Percentiles rank a stretch among this genome's conserved stretches.
These are phyloP conservation scores for Lysiphlebus fabarum DNA, from an alignment of 1,140 invertebrate species.

Conservation along the genomic window DNA sequence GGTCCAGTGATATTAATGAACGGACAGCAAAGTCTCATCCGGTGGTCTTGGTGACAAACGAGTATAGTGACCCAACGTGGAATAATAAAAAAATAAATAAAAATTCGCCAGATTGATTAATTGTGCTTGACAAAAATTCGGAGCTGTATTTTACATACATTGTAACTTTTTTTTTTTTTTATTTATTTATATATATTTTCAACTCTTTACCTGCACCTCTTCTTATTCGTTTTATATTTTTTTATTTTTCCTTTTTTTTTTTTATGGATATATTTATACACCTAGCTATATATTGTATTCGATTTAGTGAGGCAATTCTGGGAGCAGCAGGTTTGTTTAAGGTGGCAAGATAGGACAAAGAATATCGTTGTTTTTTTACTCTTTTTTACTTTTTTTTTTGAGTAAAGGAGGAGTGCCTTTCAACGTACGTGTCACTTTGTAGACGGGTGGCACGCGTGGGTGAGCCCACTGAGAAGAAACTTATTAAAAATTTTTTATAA, in stretches of 20 bases:
- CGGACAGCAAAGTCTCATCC: conserved; percentile 1
- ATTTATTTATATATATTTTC: no score
- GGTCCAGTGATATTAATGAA: conserved; percentile 12
- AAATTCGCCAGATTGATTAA: conserved; percentile 7
- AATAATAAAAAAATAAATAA: background rate
- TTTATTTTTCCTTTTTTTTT: no score
- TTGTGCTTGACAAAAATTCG: background rate
- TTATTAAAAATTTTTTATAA: conserved; percentile 22
- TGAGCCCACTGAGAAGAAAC: conserved; percentile 14
- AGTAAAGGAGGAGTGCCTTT: conserved; percentile 16
- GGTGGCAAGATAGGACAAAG: conserved; percentile 3
- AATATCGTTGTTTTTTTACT: background rate
- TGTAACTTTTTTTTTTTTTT: background rate
- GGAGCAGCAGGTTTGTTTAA: background rate
- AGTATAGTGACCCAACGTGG: background rate
- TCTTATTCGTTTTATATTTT: no score
- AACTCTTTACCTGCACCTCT: no score
- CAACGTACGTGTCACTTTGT: conserved; percentile 21
- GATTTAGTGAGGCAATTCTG: no score
- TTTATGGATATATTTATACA: no score
- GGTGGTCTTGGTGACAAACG: conserved; percentile 17
- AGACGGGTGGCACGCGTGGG: conserved; percentile 23
- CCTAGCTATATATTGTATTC: no score
- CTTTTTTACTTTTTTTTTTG: background rate
- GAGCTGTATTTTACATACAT: background rate